Conservation (phyloP, 2,113 vertebrate genomes). For the Microtus oregoni region DNA sequence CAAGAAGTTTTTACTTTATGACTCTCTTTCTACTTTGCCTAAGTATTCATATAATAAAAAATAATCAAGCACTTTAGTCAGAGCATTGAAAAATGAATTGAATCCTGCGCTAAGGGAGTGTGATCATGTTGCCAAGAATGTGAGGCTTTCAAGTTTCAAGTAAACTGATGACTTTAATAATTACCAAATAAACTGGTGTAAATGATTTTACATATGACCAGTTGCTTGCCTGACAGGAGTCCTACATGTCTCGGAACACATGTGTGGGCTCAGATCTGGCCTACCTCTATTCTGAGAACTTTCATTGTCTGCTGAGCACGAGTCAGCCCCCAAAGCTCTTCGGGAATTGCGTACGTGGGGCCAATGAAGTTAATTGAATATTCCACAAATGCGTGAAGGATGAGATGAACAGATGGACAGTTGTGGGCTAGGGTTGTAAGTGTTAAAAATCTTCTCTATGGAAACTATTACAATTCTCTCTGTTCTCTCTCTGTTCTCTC, state of each 20-base stretch:
- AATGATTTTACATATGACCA: background rate
- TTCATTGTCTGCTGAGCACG: background rate
- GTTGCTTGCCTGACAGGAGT: background rate
- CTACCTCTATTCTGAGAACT: background rate
- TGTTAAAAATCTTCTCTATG: background rate
- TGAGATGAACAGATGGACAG: background rate
- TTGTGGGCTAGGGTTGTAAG: background rate
- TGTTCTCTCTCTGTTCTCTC: too few species aligned
- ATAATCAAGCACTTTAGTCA: background rate
- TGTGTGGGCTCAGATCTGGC: background rate
- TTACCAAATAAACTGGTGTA: background rate
- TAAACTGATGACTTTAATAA: conserved; percentile 32
- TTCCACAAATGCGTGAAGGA: background rate
- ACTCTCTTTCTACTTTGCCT: background rate
- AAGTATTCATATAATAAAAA: background rate
- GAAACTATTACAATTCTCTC: conserved; percentile 8
- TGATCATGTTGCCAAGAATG: background rate
- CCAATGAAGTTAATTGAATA: background rate
- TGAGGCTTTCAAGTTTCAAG: conserved; percentile 7
- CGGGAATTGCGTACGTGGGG: background rate
- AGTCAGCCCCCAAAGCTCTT: background rate
- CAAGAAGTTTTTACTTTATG: background rate
- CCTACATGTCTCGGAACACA: background rate
- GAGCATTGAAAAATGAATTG: conserved; percentile 12
- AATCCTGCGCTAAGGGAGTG: background rate